Base-by-base conservation (phyloP, 2,888 invertebrate genomes). In the Hypomecis atomaria region DNA sequence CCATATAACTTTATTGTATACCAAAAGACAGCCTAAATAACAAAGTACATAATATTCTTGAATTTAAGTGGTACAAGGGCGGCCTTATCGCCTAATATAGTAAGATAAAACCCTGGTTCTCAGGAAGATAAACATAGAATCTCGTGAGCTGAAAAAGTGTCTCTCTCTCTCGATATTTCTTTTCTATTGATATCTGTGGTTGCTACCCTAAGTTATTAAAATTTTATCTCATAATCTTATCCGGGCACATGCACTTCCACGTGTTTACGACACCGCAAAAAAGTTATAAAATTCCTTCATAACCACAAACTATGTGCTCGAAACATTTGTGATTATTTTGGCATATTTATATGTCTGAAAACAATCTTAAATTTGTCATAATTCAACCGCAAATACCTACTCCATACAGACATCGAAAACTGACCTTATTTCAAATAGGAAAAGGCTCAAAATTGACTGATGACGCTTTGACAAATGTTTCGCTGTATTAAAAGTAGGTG, bases 281-380 rank as follows among this genome's bases (percentile, higher is more conserved):
- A 13, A 23, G 9, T n/a, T 43, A n/a, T 60, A 49, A 50, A 64
- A 60, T 43, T 55, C 13, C 47, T 34, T n/a, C 40, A 43, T 55
- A 38, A 60, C 57, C 53, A 56, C 59, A 40, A 64, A 62, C 53
- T 54, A 9, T 59, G 37, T 11, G 45, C 50, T 40, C 55, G 61
- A 11, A 54, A 34, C 42, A 68, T 62, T 63, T 55, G 38, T 66
- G 53, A 66, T 67, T 59, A 69, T 67, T 71, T 58, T 61, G 67
- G 67, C 66, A 66, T 67, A 66, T 71, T 69, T 69, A 71, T 67
- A 52, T 42, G 63, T 49, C 63, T 65, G 55, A 62, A 65, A 40
- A 59, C 44, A 48, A 60, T 58, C 48, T 57, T 43, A 68, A 63
- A 59, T 67, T 59, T 50, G 43, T 55, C 55, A 53, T 68, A 62